phyloP scores from a whole-genome alignment of 1,140 invertebrate species.

The Ooceraea biroi region DNA sequence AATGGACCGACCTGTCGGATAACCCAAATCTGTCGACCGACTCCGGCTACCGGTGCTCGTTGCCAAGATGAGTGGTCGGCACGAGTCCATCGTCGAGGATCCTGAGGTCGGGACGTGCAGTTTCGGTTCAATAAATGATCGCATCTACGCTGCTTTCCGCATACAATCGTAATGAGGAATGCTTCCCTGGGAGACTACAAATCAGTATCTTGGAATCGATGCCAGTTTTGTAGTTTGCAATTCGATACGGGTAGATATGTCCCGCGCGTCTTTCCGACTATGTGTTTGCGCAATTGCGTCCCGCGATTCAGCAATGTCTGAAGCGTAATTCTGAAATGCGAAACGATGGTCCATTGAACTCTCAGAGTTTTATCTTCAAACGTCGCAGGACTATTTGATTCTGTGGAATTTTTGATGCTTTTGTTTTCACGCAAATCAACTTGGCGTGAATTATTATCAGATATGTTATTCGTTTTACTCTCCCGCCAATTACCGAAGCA shows the following conservation, averaged over 20 bases:
- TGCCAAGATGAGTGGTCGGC: conserved; percentile 60
- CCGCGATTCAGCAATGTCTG: not conserved
- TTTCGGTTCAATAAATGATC: conserved; percentile 50
- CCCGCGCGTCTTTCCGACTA: not conserved
- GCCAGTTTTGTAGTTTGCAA: conserved; percentile 2
- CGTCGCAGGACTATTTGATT: too few relatives aligned
- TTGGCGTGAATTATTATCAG: conserved; percentile 4
- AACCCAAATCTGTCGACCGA: conserved; percentile 63
- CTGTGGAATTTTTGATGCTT: not conserved
- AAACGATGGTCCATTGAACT: too few relatives aligned
- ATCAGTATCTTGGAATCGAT: conserved; percentile 36
- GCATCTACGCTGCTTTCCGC: conserved; percentile 30
- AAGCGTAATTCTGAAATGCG: not conserved
- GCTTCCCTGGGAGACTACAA: conserved; percentile 35
- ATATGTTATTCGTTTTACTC: conserved; percentile 20
- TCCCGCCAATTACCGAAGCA: not conserved
- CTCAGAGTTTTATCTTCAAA: too few relatives aligned
- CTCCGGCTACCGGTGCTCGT: conserved; percentile 39
- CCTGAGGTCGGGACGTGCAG: conserved; percentile 43
- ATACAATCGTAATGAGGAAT: conserved; percentile 58
- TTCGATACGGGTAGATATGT: not conserved
- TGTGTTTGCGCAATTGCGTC: not conserved
- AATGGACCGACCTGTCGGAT: conserved; percentile 61
- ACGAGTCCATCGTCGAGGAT: conserved; percentile 40
- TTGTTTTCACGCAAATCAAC: not conserved